phyloP scores from a whole-genome alignment of 2,113 vertebrate species.

The Gallinago paraguaiae region DNA sequence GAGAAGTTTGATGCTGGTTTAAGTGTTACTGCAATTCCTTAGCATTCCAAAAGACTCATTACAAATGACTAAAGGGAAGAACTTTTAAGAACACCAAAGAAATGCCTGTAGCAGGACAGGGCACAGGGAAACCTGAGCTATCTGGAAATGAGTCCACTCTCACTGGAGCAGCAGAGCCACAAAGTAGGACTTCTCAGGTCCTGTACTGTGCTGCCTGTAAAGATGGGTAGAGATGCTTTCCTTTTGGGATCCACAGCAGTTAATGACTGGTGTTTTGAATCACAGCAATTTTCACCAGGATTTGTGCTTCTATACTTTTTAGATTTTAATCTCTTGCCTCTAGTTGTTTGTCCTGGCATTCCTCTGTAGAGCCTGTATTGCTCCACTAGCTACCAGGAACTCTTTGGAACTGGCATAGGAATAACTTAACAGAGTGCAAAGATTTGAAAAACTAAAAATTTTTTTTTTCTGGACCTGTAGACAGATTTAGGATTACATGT shows the following conservation, averaged over 20 bases:
- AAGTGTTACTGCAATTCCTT: background rate
- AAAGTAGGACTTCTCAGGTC: background rate
- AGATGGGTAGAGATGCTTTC: background rate
- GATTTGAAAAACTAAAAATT: background rate
- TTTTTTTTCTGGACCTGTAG: background rate
- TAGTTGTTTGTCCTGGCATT: background rate
- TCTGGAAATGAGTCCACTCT: background rate
- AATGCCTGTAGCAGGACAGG: background rate
- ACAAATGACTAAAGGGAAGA: background rate
- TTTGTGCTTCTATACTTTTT: background rate
- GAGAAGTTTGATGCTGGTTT: background rate
- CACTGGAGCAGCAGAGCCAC: background rate
- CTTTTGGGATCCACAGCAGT: background rate
- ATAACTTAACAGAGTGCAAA: background rate
- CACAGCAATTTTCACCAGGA: background rate
- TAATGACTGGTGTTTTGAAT: background rate
- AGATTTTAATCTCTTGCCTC: slow-evolving; percentile 8
- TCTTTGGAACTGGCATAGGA: background rate
- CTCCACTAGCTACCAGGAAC: background rate
- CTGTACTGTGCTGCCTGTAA: background rate
- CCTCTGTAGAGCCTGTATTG: background rate
- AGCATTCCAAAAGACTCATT: background rate
- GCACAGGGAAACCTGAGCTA: background rate
- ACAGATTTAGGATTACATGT: background rate
- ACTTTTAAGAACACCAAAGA: background rate